Percentiles rank a stretch among this genome's conserved stretches.
Evolutionary conservation across 2,797 vertebrate genomes (phyloP).

Genomic region (Malacoctenus gilli): DNA sequence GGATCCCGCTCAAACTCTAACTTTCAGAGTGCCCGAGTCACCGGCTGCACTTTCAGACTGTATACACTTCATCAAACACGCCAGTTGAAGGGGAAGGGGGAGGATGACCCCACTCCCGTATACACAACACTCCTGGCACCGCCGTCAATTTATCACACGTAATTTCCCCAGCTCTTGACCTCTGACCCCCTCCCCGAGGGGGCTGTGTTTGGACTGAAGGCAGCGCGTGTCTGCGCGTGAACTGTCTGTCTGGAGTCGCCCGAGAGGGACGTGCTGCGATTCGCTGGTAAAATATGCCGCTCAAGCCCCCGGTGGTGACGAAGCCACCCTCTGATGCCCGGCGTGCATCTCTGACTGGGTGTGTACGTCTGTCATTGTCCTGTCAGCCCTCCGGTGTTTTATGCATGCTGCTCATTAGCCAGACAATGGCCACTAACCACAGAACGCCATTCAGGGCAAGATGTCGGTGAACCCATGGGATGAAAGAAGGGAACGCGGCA

Average conservation of each 20-base stretch:
- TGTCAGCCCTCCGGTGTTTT: slow-evolving; percentile 58
- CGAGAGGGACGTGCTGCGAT: slow-evolving; percentile 30
- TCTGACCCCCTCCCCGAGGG: slow-evolving; percentile 48
- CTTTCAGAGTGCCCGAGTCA: slow-evolving; percentile 35
- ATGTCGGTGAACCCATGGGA: slow-evolving; percentile 61
- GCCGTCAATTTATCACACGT: slow-evolving; percentile 61
- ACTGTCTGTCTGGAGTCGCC: slow-evolving; percentile 53
- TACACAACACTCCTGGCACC: slow-evolving; percentile 43
- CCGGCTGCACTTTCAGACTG: slow-evolving; percentile 41
- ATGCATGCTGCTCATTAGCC: slow-evolving; percentile 69
- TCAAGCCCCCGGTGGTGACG: slow-evolving; percentile 41
- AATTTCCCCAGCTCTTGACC: slow-evolving; percentile 69
- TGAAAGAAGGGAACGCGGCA: slow-evolving; percentile 38
- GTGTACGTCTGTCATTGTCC: slow-evolving; percentile 56
- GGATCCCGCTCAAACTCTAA: slow-evolving; percentile 37
- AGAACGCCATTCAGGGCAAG: slow-evolving; percentile 61
- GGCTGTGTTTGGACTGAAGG: slow-evolving; percentile 61
- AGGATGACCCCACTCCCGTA: slow-evolving; percentile 51
- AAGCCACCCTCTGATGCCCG: slow-evolving; percentile 36
- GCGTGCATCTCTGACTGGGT: slow-evolving; percentile 32
- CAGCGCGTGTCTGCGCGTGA: slow-evolving; percentile 48
- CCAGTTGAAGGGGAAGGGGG: slow-evolving; percentile 26
- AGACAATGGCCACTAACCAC: slow-evolving; percentile 65
- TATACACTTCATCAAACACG: slow-evolving; percentile 60
- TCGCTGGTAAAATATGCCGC: slow-evolving; percentile 46